These are phyloP conservation scores for Scatophagus argus DNA, from an alignment of 2,113 vertebrate species.

Conservation along the genomic window DNA sequence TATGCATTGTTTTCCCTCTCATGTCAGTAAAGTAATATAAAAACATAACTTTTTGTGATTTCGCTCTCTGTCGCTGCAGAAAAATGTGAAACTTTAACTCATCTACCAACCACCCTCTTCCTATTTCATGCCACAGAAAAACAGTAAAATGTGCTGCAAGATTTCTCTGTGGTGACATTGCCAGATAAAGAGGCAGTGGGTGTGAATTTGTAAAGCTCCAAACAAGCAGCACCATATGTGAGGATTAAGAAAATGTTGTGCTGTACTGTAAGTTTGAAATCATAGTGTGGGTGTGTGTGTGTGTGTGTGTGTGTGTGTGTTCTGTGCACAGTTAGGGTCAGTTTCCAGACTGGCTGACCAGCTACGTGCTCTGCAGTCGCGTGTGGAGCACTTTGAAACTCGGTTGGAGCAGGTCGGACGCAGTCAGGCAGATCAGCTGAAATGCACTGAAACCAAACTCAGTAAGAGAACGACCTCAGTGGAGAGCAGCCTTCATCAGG, in stretches of 20 bases:
- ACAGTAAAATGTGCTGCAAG: not conserved
- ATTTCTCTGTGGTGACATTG: not conserved
- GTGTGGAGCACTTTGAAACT: conserved; percentile 76
- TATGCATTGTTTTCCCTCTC: not conserved
- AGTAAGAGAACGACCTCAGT: conserved; percentile 77
- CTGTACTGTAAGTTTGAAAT: not conserved
- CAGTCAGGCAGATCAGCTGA: conserved; percentile 71
- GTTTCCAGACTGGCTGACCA: conserved; percentile 79
- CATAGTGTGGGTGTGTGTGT: no score
- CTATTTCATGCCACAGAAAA: not conserved
- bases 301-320: conserved; percentile 6
- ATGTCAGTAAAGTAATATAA: not conserved
- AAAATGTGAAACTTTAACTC: not conserved
- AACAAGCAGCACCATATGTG: not conserved
- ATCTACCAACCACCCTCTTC: not conserved
- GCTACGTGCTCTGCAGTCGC: conserved; percentile 72
- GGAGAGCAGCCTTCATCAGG: conserved; percentile 84
- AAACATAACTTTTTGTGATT: not conserved
- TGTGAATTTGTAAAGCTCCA: not conserved
- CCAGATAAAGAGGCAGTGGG: no score
- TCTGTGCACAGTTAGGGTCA: conserved; percentile 75
- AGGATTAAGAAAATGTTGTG: not conserved
- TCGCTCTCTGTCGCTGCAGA: not conserved
- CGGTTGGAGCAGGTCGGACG: conserved; percentile 62
- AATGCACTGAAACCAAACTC: conserved; percentile 78